These are phyloP conservation scores for Stomorhina lunata DNA, from an alignment of 2,888 invertebrate genomes.

Conservation along the genomic window DNA sequence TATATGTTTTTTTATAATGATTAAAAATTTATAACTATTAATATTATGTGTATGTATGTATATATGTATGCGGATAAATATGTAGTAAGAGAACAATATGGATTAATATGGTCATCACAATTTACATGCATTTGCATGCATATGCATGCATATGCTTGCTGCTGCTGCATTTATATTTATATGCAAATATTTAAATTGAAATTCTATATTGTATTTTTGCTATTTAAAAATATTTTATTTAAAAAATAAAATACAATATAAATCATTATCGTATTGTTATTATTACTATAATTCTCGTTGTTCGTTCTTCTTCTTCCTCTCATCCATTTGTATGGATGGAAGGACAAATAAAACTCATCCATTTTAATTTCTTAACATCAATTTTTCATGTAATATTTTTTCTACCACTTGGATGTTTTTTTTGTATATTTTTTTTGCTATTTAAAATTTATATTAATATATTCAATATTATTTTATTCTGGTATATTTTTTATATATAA, in stretches of 20 bases:
- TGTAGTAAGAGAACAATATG: too few species aligned
- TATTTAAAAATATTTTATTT: too few species aligned
- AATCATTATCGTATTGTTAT: too few species aligned
- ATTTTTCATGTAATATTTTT: constrained; percentile 25
- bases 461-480: constrained; percentile 13
- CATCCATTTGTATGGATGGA: too few species aligned
- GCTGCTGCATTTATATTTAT: too few species aligned
- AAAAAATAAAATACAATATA: too few species aligned
- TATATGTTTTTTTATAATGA: too few species aligned
- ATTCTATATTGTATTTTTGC: too few species aligned
- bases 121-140: too few species aligned
- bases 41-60: background rate
- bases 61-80: constrained; percentile 4
- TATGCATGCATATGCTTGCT: constrained; percentile 19
- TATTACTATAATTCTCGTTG: too few species aligned
- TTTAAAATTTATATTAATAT: constrained; percentile 22
- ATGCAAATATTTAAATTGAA: constrained; percentile 28
- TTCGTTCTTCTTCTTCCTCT: too few species aligned
- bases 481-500: background rate
- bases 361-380: constrained; percentile 44
- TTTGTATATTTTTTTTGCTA: background rate
- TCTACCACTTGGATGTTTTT: constrained; percentile 1
- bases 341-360: constrained; percentile 37
- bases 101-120: too few species aligned
- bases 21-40: constrained; percentile 46